These are phyloP conservation scores for Standfussiana lucernea DNA, from an alignment of 2,888 invertebrate genomes.

Conservation along the genomic window DNA sequence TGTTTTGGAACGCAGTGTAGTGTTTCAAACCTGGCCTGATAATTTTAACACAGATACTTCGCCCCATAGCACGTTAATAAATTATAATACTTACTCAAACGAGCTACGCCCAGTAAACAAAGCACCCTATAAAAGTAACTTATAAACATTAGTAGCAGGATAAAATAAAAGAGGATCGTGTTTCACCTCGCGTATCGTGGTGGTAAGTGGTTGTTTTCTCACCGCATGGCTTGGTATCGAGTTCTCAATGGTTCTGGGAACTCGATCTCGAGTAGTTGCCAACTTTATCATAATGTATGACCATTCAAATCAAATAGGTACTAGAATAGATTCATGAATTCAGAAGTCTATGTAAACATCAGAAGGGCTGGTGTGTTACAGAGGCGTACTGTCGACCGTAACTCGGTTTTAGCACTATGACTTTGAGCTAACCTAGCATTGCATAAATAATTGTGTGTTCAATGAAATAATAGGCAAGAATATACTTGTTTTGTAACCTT, in stretches of 20 bases:
- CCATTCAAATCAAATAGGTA: background rate
- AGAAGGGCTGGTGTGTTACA: background rate
- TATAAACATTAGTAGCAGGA: background rate
- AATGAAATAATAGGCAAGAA: background rate
- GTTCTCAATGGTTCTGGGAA: background rate
- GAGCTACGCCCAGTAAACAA: background rate
- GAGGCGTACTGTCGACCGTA: background rate
- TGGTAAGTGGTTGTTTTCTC: conserved; percentile 3
- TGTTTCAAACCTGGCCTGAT: background rate
- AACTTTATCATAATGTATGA: background rate
- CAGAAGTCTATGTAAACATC: conserved; percentile 6
- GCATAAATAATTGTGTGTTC: no score
- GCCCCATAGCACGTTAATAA: background rate
- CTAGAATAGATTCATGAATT: background rate
- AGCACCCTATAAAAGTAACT: background rate
- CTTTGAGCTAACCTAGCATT: background rate
- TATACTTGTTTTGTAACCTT: background rate
- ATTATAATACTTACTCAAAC: background rate
- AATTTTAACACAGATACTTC: background rate
- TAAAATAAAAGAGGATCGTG: conserved; percentile 25
- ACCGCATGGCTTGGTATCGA: background rate
- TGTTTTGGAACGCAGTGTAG: background rate
- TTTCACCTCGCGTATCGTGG: conserved; percentile 16
- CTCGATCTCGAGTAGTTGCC: background rate
- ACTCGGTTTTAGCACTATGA: background rate